Percentiles rank a stretch among this genome's conserved stretches.
Conservation (phyloP, 2,888 invertebrate species). For the Lithosia quadra region DNA sequence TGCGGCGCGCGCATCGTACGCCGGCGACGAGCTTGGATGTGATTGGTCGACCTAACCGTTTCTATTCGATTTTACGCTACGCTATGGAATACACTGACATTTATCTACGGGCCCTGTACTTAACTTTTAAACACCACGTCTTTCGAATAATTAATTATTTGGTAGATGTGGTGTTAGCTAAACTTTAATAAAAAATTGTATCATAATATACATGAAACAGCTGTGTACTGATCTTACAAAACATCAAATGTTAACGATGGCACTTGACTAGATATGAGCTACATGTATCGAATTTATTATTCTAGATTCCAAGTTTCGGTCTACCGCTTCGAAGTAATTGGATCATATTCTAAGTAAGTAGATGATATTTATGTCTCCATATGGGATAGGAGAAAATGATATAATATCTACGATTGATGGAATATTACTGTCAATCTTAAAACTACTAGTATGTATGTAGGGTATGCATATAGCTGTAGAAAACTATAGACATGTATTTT, state of each 20-base stretch:
- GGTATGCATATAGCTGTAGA: background rate
- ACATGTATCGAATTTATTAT: constrained; percentile 1
- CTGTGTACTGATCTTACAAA: background rate
- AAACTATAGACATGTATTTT: background rate
- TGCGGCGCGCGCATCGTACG: no score
- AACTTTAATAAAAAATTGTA: background rate
- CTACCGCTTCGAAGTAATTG: background rate
- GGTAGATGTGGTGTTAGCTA: no score
- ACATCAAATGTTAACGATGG: background rate
- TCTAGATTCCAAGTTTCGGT: background rate
- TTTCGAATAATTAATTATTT: no score
- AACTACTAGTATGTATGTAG: background rate
- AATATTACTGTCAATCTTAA: background rate
- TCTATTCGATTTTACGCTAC: no score
- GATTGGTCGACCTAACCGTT: no score
- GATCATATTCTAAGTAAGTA: constrained; percentile 1
- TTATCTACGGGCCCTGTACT: no score
- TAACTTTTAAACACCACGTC: no score
- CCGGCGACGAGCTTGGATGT: no score
- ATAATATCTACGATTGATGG: background rate
- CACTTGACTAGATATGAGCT: constrained; percentile 8
- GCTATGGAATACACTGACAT: no score
- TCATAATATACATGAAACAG: background rate
- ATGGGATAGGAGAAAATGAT: background rate
- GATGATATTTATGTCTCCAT: constrained; percentile 2